A percentile compares a stretch with the other conserved stretches of the same genome.
phyloP scores from a whole-genome alignment of 1,140 invertebrate genomes.

The Odontomachus brunneus region DNA sequence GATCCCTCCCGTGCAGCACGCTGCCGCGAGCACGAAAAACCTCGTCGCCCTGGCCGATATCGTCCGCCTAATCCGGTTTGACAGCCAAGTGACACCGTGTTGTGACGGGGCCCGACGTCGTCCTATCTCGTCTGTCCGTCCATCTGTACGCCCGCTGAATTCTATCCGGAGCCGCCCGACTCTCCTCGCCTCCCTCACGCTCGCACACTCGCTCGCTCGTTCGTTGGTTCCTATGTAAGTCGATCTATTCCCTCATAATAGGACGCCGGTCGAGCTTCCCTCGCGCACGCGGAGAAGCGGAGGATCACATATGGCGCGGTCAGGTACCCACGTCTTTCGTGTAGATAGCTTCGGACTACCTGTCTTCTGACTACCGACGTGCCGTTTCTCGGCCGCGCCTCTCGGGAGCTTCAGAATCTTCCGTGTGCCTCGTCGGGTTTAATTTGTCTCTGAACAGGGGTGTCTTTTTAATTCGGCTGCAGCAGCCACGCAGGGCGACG shows the following conservation, averaged over 20 bases:
- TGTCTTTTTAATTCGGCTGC: too few relatives aligned
- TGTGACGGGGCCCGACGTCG: slow-evolving; percentile 74
- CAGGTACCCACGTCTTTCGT: too few relatives aligned
- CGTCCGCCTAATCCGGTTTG: slow-evolving; percentile 76
- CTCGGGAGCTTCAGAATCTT: too few relatives aligned
- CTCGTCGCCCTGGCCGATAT: slow-evolving; percentile 54
- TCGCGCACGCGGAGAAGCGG: neutral
- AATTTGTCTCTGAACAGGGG: too few relatives aligned
- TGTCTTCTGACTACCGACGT: too few relatives aligned
- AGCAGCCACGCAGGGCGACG: too few relatives aligned
- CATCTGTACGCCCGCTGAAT: slow-evolving; percentile 60
- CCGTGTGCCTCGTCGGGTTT: too few relatives aligned
- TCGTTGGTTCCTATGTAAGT: slow-evolving; percentile 63
- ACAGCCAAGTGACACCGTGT: slow-evolving; percentile 78
- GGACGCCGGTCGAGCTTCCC: slow-evolving; percentile 56
- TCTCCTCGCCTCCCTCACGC: neutral
- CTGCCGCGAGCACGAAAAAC: slow-evolving; percentile 65
- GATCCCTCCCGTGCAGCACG: slow-evolving; percentile 24
- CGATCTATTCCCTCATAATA: slow-evolving; percentile 76
- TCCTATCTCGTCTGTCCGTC: slow-evolving; percentile 50
- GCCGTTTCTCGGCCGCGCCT: too few relatives aligned
- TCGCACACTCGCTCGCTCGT: neutral
- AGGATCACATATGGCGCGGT: too few relatives aligned
- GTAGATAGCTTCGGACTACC: too few relatives aligned
- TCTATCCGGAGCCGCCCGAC: too few relatives aligned